A percentile compares a stretch with the other conserved stretches of the same genome.
Evolutionary conservation across 2,888 invertebrate species (phyloP).

Genomic region (Odontocolon sp.): DNA sequence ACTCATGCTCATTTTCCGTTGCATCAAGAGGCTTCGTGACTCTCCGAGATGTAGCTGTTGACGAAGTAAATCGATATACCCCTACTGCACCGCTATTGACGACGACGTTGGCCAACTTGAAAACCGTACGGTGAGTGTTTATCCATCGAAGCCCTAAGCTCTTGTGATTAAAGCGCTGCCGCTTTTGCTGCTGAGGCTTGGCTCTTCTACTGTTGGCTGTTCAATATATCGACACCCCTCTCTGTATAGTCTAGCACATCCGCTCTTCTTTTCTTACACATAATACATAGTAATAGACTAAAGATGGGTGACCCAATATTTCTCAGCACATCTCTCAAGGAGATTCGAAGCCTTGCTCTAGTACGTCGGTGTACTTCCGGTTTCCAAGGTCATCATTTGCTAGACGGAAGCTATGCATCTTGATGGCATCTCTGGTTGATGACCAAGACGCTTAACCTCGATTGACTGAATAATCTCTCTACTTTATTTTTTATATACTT

Average conservation of each 20-base stretch:
- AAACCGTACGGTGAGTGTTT: slow-evolving; percentile 68
- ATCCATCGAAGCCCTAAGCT: slow-evolving; percentile 69
- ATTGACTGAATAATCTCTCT: slow-evolving; percentile 22
- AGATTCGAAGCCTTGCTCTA: slow-evolving; percentile 16
- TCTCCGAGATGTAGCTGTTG: slow-evolving; percentile 52
- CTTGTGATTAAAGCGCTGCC: slow-evolving; percentile 68
- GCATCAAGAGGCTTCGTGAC: slow-evolving; percentile 14
- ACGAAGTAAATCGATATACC: slow-evolving; percentile 69
- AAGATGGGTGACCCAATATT: slow-evolving; percentile 27
- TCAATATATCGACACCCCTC: background rate
- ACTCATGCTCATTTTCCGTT: slow-evolving; percentile 28
- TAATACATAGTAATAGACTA: background rate
- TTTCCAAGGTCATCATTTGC: slow-evolving; percentile 23
- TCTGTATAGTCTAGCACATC: background rate
- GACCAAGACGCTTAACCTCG: slow-evolving; percentile 47
- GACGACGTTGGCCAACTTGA: slow-evolving; percentile 51
- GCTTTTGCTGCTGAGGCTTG: background rate
- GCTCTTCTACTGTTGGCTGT: background rate
- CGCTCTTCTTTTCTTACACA: background rate
- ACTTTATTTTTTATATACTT: slow-evolving; percentile 7
- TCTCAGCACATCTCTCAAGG: slow-evolving; percentile 8
- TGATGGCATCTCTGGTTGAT: slow-evolving; percentile 36
- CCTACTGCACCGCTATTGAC: background rate
- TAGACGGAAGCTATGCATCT: background rate
- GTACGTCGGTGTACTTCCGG: slow-evolving; percentile 14